Base-by-base conservation (phyloP, 2,113 vertebrate genomes). In the Coreoperca whiteheadi region DNA sequence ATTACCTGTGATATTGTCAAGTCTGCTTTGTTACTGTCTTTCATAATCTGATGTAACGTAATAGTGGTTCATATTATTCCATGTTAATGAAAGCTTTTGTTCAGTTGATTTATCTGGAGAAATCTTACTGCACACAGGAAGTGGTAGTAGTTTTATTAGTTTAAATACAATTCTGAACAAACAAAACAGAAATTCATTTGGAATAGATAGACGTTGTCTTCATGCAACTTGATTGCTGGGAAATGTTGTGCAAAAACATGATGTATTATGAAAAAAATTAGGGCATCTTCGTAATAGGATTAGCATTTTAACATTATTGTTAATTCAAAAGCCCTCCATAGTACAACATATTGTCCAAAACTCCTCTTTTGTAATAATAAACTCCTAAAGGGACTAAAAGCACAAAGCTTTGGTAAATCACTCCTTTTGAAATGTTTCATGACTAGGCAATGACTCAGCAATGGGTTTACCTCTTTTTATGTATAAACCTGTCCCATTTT, bases 401-500 rank as follows among this genome's bases (percentile, higher is more conserved):
- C 48, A 67, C 6, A 64, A 67, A 54, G 12, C 28, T 64, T 64
- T 60, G 3, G 6, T 54, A 50, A 48, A 21, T 68, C 41, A 53
- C 25, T 59, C 51, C 41, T 54, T 71, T 59, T 51, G 41, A 72
- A 83, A 69, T 74, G 48, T 61, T 71, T 80, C 37, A 85, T 67
- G 56, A 68, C 9, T 79, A 77, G 60, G 61, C 63, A 41, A 63
- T 87, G 79, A 89, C 77, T 90, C 60, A 83, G 77, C 57, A 68
- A 30, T 3, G 57, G 32, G 4, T 64, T 81, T 71, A 54, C 28
- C 61, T 77, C 64, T 73, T 85, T 85, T 82, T 46, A 75, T 64
- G 43, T 76, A 75, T 81, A 87, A 88, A 87, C 78, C 32, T 88
- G 80, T 89, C 71, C 57, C 5, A 10, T 87, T 90, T 87, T 77